Base-by-base conservation (phyloP, 1,140 invertebrate species). In the Listronotus oregonensis region DNA sequence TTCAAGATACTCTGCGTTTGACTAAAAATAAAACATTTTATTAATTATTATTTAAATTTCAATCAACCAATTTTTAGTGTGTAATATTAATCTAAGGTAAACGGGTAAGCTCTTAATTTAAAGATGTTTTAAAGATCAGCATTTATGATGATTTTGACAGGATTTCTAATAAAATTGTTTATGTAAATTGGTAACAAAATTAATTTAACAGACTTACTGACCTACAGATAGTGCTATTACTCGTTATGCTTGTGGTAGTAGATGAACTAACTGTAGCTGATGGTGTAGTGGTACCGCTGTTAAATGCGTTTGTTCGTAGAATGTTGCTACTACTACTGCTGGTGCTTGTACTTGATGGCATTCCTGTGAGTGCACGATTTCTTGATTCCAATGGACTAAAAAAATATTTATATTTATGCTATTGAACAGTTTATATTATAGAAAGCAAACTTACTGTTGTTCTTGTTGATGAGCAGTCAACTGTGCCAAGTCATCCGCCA, bases 401-500 rank as follows among this genome's bases (percentile, higher is more conserved):
- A 77, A 32, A 47, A 27, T 27, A 27, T 55, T 18, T 50, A 10
- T 39, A 31, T 31, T 18, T 2, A 17, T 0, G 11, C 44, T 17
- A 8, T 27, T 6, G 42, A 43, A 1, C 10, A 31, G 11, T 10
- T n/a, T 21, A 39, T 17, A 43, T 32, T 60, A 40, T 15, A 43
- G n/a, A 44, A 51, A 18, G 11, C 56, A 54, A 67, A 84, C 85
- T 85, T 79, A 86, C 85, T 86, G 85, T 67, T 85, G 83, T 76
- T 88, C 87, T 71, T 85, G 84, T 76, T 87, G 85, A 81, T 95
- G 93, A n/a, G 84, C 80, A 61, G 88, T 87, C 15, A 94, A 83
- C 76, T 91, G 87, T 11, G 85, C 83, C 50, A 87, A 85, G 70
- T 93, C 92, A 72, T 95, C 92, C 11, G 90, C 91, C 34, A 95